Conservation (phyloP, 2,888 invertebrate genomes). For the Encarsia formosa region DNA sequence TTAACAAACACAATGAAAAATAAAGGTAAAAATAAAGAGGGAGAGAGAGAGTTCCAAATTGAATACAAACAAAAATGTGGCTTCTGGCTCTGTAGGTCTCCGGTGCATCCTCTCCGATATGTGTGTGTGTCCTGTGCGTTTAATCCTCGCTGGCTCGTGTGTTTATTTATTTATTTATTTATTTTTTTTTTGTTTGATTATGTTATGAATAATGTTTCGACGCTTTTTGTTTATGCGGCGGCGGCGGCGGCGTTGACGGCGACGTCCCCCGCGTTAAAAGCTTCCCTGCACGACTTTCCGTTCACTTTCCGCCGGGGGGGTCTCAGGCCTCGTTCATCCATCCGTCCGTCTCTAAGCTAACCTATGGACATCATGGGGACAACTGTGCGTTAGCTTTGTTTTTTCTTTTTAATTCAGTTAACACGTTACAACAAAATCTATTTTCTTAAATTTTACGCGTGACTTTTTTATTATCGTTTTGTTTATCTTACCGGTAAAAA, state of each 20-base stretch:
- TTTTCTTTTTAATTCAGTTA: conserved; percentile 11
- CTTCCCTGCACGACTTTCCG: conserved; percentile 19
- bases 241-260: conserved; percentile 11
- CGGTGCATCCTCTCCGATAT: too few species aligned
- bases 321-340: conserved; percentile 38
- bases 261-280: conserved; percentile 31
- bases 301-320: conserved; percentile 30
- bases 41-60: too few species aligned
- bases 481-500: conserved; percentile 19
- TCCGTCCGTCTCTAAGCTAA: conserved; percentile 47
- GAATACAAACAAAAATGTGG: too few species aligned
- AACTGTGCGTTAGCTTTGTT: conserved; percentile 37
- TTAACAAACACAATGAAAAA: too few species aligned
- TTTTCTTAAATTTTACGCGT: neutral
- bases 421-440: neutral
- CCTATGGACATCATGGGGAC: conserved; percentile 46
- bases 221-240: too few species aligned
- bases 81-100: too few species aligned
- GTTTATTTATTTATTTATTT: neutral
- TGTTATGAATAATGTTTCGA: too few species aligned
- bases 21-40: too few species aligned
- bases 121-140: conserved; percentile 16
- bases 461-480: conserved; percentile 25
- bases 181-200: too few species aligned
- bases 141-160: conserved; percentile 22